phyloP scores from a whole-genome alignment of 2,888 invertebrate species.

The Dioctria linearis region DNA sequence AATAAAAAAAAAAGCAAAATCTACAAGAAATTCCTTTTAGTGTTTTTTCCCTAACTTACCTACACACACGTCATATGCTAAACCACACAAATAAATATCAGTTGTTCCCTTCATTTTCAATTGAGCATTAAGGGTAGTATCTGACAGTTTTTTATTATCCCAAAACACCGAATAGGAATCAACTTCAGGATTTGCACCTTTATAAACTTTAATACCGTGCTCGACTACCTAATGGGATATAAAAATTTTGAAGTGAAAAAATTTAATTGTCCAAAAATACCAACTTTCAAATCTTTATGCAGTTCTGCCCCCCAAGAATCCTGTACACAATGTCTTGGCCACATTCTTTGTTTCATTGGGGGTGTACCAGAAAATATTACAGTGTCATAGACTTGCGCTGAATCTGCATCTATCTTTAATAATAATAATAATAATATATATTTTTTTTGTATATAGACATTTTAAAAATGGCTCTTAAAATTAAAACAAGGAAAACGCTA shows the following conservation, averaged over 20 bases:
- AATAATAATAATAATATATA: not conserved
- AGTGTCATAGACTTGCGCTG: constrained; percentile 88
- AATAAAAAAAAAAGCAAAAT: constrained; percentile 3
- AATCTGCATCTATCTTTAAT: constrained; percentile 79
- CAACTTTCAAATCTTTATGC: constrained; percentile 88
- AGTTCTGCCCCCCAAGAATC: constrained; percentile 96
- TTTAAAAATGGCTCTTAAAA: not conserved
- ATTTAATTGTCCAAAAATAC: constrained; percentile 23
- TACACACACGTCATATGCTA: constrained; percentile 97
- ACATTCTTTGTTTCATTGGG: constrained; percentile 88
- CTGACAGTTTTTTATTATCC: constrained; percentile 94
- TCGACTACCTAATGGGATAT: constrained; percentile 76
- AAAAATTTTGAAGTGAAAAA: constrained; percentile 12
- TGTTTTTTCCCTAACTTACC: constrained; percentile 72
- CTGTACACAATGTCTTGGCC: constrained; percentile 98
- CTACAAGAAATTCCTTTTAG: too few relatives aligned
- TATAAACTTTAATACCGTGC: constrained; percentile 85
- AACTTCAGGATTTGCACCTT: constrained; percentile 94
- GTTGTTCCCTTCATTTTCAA: constrained; percentile 86
- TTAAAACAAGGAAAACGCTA: not conserved
- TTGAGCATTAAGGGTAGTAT: constrained; percentile 87
- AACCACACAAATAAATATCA: constrained; percentile 94
- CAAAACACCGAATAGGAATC: constrained; percentile 99
- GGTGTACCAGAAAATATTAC: constrained; percentile 93
- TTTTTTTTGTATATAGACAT: not conserved